Percentiles rank a stretch among this genome's conserved stretches.
Evolutionary conservation across 2,797 vertebrate species (phyloP).

Genomic region (Parotocinclus haroldoi): DNA sequence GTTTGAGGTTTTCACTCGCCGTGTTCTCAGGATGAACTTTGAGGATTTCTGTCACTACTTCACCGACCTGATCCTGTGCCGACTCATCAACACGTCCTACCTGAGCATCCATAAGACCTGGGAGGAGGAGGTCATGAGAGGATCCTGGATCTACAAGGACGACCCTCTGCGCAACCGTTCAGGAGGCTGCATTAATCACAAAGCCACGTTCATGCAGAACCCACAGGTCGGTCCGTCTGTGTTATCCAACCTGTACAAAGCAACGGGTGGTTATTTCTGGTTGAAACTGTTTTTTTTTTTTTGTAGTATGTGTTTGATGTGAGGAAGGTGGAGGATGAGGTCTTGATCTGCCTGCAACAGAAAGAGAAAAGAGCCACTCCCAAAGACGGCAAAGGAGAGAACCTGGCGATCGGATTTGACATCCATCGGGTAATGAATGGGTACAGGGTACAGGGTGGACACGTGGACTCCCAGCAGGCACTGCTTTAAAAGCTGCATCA

Average conservation of each 20-base stretch:
- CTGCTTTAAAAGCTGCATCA: no score
- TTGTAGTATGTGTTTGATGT: constrained; percentile 87
- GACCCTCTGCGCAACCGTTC: constrained; percentile 81
- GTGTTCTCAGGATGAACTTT: constrained; percentile 80
- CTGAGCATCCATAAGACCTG: constrained; percentile 96
- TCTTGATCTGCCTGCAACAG: constrained; percentile 90
- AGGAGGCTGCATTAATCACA: constrained; percentile 90
- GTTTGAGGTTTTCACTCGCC: no score
- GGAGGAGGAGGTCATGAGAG: constrained; percentile 81
- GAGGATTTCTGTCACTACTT: constrained; percentile 87
- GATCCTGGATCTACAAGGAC: constrained; percentile 74
- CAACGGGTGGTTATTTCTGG: neutral
- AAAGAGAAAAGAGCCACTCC: constrained; percentile 82
- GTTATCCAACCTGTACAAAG: neutral
- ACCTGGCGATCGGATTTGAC: constrained; percentile 91
- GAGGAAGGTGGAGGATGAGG: constrained; percentile 88
- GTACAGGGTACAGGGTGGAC: no score
- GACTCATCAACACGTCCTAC: constrained; percentile 92
- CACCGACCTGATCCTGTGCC: constrained; percentile 92
- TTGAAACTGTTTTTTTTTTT: neutral
- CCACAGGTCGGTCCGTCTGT: constrained; percentile 75
- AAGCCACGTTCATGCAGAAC: constrained; percentile 87
- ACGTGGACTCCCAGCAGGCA: no score
- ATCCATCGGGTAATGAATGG: constrained; percentile 82
- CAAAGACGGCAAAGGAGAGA: constrained; percentile 84